Percentiles rank a stretch among this genome's conserved stretches.
These are phyloP conservation scores for Cottus gobio DNA, from an alignment of 2,113 vertebrate species.

Conservation along the genomic window DNA sequence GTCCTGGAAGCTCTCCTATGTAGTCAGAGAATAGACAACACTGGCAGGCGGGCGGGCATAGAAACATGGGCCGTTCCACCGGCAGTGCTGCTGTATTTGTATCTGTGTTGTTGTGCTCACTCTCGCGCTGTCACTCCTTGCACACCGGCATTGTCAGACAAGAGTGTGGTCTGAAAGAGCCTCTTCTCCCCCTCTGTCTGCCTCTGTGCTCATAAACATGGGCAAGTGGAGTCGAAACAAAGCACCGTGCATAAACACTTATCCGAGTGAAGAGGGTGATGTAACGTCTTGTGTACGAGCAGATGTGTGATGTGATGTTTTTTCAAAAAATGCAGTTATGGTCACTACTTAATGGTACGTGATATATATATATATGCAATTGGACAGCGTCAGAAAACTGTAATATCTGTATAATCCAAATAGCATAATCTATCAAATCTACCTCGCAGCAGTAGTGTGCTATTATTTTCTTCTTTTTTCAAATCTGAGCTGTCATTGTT, in stretches of 20 bases:
- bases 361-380: neutral
- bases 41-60: conserved; percentile 25
- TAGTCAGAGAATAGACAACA: conserved; percentile 7
- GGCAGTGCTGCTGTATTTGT: conserved; percentile 54
- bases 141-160: conserved; percentile 28
- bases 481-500: too few relatives aligned
- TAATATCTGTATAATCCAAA: neutral
- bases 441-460: neutral
- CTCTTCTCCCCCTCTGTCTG: conserved; percentile 44
- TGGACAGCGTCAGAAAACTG: neutral
- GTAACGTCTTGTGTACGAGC: conserved; percentile 36
- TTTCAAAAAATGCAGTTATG: conserved; percentile 33
- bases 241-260: conserved; percentile 27
- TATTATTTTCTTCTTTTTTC: too few relatives aligned
- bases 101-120: conserved; percentile 36
- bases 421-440: neutral
- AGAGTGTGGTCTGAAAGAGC: conserved; percentile 45
- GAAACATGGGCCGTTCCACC: conserved; percentile 34
- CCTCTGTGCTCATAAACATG: conserved; percentile 44
- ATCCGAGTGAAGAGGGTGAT: conserved; percentile 39
- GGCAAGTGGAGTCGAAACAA: conserved; percentile 49
- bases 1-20: conserved; percentile 8
- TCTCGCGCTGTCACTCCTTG: conserved; percentile 47
- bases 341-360: neutral
- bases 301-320: conserved; percentile 17